phyloP scores from a whole-genome alignment of 2,888 invertebrate species.

The Cephus pygmeus region DNA sequence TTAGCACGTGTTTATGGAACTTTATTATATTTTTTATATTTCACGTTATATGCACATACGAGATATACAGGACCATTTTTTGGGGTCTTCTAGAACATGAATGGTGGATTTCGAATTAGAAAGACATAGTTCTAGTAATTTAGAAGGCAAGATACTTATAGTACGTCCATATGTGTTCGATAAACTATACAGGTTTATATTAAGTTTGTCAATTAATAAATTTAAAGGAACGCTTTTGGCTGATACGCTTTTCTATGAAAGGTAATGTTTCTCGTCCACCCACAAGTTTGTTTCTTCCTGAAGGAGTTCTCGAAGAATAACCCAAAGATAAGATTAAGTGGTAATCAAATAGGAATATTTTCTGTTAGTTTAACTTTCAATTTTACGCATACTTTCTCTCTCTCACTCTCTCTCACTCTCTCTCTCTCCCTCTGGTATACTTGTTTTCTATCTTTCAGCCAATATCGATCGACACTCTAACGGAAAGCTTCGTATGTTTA shows the following conservation, averaged over 20 bases:
- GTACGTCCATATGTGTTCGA: slow-evolving; percentile 3
- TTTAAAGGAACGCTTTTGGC: slow-evolving; percentile 21
- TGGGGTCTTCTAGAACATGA: neutral
- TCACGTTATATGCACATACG: too few relatives aligned
- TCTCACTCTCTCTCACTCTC: too few relatives aligned
- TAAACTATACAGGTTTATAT: slow-evolving; percentile 37
- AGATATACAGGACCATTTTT: neutral
- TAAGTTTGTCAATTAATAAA: slow-evolving; percentile 54
- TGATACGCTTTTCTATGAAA: too few relatives aligned
- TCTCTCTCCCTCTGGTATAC: neutral
- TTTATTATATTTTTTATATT: neutral
- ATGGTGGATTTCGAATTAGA: neutral
- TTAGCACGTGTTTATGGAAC: neutral
- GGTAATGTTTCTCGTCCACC: too few relatives aligned
- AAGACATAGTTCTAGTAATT: neutral
- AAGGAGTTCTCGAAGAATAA: too few relatives aligned
- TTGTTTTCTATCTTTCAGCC: neutral
- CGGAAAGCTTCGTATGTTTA: neutral
- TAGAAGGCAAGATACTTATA: neutral
- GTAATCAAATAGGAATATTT: too few relatives aligned
- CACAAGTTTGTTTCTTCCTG: too few relatives aligned
- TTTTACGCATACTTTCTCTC: too few relatives aligned
- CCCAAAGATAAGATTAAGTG: too few relatives aligned
- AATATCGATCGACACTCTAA: neutral
- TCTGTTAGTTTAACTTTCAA: too few relatives aligned